phyloP scores from a whole-genome alignment of 2,113 vertebrate species.

The Amazona vittata region DNA sequence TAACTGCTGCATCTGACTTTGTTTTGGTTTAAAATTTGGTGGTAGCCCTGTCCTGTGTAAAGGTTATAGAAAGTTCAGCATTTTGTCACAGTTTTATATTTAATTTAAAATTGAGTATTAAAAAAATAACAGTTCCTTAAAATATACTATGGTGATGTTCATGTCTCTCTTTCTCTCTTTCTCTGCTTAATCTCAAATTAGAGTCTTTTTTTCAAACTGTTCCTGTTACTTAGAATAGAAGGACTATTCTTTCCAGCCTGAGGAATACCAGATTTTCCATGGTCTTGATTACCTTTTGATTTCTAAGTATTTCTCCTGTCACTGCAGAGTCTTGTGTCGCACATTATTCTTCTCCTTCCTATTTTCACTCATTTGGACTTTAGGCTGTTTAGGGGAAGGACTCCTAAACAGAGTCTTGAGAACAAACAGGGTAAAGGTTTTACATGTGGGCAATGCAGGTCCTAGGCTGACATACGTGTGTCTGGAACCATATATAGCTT shows the following conservation, averaged over 20 bases:
- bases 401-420: not conserved
- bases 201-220: not conserved
- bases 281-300: not conserved
- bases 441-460: not conserved
- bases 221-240: not conserved
- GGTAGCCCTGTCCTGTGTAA: not conserved
- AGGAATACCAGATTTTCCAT: not conserved
- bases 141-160: not conserved
- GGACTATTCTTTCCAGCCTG: not conserved
- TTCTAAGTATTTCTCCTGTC: not conserved
- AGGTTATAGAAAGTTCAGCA: not conserved
- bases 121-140: not conserved
- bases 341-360: not conserved
- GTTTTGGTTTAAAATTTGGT: not conserved
- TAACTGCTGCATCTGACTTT: not conserved
- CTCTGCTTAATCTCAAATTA: not conserved
- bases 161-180: not conserved
- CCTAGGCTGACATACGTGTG: rapidly evolving
- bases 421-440: not conserved
- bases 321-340: not conserved
- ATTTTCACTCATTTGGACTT: not conserved
- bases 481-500: not conserved
- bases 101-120: not conserved
- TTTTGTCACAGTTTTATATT: not conserved
- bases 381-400: not conserved